These are phyloP conservation scores for Ceratina australensis DNA, from an alignment of 1,140 invertebrate genomes.

Conservation along the genomic window DNA sequence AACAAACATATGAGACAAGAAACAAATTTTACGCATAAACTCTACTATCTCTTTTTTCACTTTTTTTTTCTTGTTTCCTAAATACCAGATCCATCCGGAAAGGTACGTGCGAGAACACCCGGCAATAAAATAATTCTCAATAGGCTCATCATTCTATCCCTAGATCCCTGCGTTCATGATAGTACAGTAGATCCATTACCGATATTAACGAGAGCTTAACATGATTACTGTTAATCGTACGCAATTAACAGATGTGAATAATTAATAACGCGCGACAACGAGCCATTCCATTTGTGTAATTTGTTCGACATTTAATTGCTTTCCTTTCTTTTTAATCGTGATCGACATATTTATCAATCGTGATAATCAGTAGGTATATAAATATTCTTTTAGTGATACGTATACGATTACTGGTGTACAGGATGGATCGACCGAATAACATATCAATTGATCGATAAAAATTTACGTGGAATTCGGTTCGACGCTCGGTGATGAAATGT, in stretches of 20 bases:
- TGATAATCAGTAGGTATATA: conserved; percentile 2
- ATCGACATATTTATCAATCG: not conserved
- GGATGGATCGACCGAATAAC: too few species aligned
- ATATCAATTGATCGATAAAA: too few species aligned
- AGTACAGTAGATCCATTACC: not conserved
- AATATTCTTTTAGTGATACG: conserved; percentile 16
- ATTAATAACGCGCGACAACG: not conserved
- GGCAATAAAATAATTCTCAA: not conserved
- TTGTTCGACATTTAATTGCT: conserved; percentile 1
- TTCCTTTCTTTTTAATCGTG: conserved; percentile 15
- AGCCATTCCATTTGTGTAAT: conserved; percentile 1
- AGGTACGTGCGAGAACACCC: not conserved
- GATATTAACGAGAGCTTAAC: not conserved
- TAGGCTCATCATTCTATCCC: not conserved
- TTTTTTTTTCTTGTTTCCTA: not conserved
- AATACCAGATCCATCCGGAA: not conserved
- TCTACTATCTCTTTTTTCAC: not conserved
- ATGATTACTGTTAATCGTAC: not conserved
- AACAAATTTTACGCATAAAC: not conserved
- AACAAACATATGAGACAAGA: not conserved
- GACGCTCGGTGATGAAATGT: too few species aligned
- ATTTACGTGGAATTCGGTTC: too few species aligned
- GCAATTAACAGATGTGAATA: not conserved
- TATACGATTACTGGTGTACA: not conserved
- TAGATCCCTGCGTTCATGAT: not conserved